Evolutionary conservation across 2,797 vertebrate genomes (phyloP).

Genomic region (Acanthopagrus latus): DNA sequence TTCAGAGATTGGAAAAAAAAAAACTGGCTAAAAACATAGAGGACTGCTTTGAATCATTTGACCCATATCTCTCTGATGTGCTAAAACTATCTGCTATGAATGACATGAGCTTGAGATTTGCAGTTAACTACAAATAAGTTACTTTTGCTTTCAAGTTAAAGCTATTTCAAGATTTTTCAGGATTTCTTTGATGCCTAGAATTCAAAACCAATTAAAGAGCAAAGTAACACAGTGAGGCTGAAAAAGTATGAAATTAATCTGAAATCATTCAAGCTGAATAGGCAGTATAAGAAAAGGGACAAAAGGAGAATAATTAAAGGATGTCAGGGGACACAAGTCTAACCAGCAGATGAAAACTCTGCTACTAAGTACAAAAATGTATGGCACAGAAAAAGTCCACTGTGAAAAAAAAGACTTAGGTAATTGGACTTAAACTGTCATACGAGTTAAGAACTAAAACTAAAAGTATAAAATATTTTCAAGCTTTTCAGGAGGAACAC

Average conservation of each 20-base stretch:
- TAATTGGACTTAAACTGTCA: conserved; percentile 28
- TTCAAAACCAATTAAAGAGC: conserved; percentile 5
- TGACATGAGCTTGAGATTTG: not conserved
- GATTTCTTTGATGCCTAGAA: not conserved
- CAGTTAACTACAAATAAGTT: not conserved
- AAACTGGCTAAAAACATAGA: conserved; percentile 7
- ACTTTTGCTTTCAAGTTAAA: not conserved
- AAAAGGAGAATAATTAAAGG: conserved; percentile 28
- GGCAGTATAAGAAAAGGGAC: not conserved
- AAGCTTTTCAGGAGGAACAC: not conserved
- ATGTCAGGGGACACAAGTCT: not conserved
- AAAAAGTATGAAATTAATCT: not conserved
- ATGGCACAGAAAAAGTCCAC: conserved; percentile 1
- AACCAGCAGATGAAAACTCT: conserved; percentile 3
- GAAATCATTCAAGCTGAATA: not conserved
- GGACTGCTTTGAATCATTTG: conserved; percentile 6
- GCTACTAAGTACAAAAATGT: not conserved
- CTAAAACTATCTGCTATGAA: not conserved
- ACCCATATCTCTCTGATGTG: conserved; percentile 1
- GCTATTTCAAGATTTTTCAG: not conserved
- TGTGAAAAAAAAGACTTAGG: not conserved
- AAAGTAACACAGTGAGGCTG: not conserved
- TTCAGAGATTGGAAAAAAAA: conserved; percentile 28
- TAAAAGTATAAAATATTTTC: not conserved
- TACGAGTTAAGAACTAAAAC: not conserved